Evolutionary conservation across 2,888 invertebrate genomes (phyloP).

Genomic region (Lepeophtheirus nordmannii): DNA sequence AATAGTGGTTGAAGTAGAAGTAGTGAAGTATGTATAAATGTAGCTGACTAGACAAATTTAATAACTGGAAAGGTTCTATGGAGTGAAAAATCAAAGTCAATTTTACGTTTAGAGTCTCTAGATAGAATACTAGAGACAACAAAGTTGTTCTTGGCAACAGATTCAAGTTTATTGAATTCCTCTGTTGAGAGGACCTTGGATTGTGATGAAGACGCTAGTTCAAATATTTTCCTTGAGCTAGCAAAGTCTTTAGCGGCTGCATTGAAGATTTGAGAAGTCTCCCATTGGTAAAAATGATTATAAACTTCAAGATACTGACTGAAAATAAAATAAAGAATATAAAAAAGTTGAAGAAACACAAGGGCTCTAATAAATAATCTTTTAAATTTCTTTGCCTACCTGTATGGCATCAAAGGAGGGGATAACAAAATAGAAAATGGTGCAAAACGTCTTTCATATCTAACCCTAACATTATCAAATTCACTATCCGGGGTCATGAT

Average conservation of each 20-base stretch:
- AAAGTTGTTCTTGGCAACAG: slow-evolving; percentile 87
- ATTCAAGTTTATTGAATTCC: slow-evolving; percentile 44
- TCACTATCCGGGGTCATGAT: slow-evolving; percentile 63
- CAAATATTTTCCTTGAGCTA: slow-evolving; percentile 15
- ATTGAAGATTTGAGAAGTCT: not conserved
- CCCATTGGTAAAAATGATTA: not conserved
- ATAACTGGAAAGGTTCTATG: slow-evolving; percentile 84
- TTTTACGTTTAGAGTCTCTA: slow-evolving; percentile 78
- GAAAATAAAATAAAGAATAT: not conserved
- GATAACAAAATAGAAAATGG: slow-evolving; percentile 70
- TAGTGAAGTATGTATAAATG: not conserved
- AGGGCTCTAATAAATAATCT: not conserved
- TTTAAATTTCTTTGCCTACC: not conserved
- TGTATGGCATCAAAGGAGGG: slow-evolving; percentile 76
- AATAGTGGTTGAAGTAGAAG: not conserved
- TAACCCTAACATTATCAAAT: slow-evolving; percentile 82
- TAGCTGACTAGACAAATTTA: slow-evolving; percentile 38
- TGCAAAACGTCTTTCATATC: slow-evolving; percentile 83
- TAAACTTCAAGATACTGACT: slow-evolving; percentile 20
- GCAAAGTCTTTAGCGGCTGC: slow-evolving; percentile 11
- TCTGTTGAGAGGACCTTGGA: slow-evolving; percentile 29
- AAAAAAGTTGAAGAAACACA: not conserved
- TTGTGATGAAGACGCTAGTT: not conserved
- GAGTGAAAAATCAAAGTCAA: slow-evolving; percentile 74
- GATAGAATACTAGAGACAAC: slow-evolving; percentile 81